phyloP scores from a whole-genome alignment of 2,797 vertebrate species.

The Rallus crepitans region DNA sequence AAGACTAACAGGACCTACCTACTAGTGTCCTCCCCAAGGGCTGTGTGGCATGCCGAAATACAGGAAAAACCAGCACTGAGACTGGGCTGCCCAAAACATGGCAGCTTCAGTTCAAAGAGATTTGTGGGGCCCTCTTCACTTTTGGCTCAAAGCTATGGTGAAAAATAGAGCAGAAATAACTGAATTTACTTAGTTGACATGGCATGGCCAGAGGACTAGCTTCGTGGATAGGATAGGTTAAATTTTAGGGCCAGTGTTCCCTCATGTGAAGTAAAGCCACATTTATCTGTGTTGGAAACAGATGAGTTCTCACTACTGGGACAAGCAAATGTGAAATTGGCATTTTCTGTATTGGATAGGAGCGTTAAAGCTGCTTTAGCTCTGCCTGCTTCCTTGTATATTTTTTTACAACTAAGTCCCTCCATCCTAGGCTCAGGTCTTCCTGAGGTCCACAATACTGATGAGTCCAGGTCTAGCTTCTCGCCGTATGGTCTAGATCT shows the following conservation, averaged over 20 bases:
- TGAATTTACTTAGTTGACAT: neutral
- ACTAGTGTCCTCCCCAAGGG: neutral
- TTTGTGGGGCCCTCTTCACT: neutral
- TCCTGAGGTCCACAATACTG: neutral
- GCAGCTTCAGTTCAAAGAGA: neutral
- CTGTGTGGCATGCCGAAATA: neutral
- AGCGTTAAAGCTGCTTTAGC: neutral
- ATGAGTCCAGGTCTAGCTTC: neutral
- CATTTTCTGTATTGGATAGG: neutral
- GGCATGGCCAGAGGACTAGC: neutral
- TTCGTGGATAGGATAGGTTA: neutral
- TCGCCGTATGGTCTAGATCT: neutral
- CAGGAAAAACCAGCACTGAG: neutral
- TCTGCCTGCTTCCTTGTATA: neutral
- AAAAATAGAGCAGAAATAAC: neutral
- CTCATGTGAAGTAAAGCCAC: neutral
- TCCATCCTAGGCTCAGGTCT: neutral
- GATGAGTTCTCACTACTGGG: neutral
- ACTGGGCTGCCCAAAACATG: neutral
- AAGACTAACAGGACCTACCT: neutral
- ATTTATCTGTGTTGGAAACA: neutral
- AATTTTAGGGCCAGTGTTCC: neutral
- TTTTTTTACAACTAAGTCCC: neutral
- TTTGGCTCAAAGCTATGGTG: neutral
- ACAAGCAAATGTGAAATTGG: neutral